Evolutionary conservation across 2,797 vertebrate species (phyloP).

Genomic region (Sebastes ruberrimus): DNA sequence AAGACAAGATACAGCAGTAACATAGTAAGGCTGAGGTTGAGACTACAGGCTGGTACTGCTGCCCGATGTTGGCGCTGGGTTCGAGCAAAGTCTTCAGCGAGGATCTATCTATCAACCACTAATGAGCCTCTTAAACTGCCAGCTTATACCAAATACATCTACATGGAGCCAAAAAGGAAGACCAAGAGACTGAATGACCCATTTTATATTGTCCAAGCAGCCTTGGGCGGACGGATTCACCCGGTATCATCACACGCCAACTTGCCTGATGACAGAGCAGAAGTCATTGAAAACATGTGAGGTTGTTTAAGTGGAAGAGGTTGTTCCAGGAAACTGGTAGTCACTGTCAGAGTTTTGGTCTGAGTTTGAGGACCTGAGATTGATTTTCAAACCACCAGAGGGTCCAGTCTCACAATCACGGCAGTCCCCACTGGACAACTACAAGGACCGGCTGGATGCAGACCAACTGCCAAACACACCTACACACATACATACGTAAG

Average conservation of each 20-base stretch:
- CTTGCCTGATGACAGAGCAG: slow-evolving; percentile 71
- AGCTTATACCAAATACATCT: slow-evolving; percentile 26
- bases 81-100: slow-evolving; percentile 11
- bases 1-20: slow-evolving; percentile 18
- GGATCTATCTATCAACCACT: slow-evolving; percentile 52
- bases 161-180: slow-evolving; percentile 38
- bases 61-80: background rate
- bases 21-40: slow-evolving; percentile 17
- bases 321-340: slow-evolving; percentile 75
- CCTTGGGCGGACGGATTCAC: slow-evolving; percentile 60
- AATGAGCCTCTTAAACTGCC: slow-evolving; percentile 43
- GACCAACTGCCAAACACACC: slow-evolving; percentile 38
- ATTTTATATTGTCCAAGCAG: slow-evolving; percentile 60
- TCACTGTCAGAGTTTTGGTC: slow-evolving; percentile 70
- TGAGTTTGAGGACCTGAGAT: slow-evolving; percentile 62
- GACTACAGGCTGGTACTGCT: slow-evolving; percentile 5
- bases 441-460: slow-evolving; percentile 36
- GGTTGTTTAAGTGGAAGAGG: slow-evolving; percentile 63
- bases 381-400: slow-evolving; percentile 74
- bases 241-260: slow-evolving; percentile 58
- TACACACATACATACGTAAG: slow-evolving; percentile 11
- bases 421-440: slow-evolving; percentile 30
- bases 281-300: slow-evolving; percentile 76
- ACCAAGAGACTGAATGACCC: slow-evolving; percentile 50
- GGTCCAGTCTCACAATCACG: slow-evolving; percentile 52